These are phyloP conservation scores for Taphrorychus bicolor DNA, from an alignment of 2,888 invertebrate species.

Conservation along the genomic window DNA sequence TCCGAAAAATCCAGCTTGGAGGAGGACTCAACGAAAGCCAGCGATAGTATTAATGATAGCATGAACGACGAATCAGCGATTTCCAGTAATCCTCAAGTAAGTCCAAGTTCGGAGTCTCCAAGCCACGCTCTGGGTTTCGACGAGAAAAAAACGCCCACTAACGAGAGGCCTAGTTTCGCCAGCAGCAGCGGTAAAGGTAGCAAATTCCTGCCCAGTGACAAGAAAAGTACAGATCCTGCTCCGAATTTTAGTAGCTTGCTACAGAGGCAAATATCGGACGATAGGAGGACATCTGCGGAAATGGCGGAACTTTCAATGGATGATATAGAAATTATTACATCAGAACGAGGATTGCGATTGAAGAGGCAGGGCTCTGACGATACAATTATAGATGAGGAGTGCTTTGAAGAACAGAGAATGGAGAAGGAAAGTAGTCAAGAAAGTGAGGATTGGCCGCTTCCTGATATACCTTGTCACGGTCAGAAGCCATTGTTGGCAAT, in stretches of 20 bases:
- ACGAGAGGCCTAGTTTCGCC: conserved; percentile 41
- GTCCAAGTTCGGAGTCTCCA: conserved; percentile 84
- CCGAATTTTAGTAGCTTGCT: conserved; percentile 55
- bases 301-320: conserved; percentile 86
- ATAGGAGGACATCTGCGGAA: conserved; percentile 82
- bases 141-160: conserved; percentile 55
- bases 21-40: conserved; percentile 86
- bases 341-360: conserved; percentile 57
- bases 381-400: conserved; percentile 60
- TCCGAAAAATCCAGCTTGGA: conserved; percentile 87
- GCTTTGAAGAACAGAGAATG: conserved; percentile 51
- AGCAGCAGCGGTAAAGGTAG: conserved; percentile 41
- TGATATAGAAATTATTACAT: conserved; percentile 60
- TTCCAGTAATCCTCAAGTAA: conserved; percentile 86
- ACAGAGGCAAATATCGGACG: conserved; percentile 74
- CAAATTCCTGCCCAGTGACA: conserved; percentile 45
- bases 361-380: conserved; percentile 59
- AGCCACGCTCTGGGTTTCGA: conserved; percentile 72
- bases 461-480: conserved; percentile 67
- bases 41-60: conserved; percentile 83
- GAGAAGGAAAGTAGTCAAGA: conserved; percentile 68
- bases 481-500: conserved; percentile 55
- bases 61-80: conserved; percentile 84
- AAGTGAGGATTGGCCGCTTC: conserved; percentile 79
- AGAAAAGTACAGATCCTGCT: conserved; percentile 50